Percentiles rank a stretch among this genome's conserved stretches.
These are phyloP conservation scores for Drosophila sucinea DNA, from an alignment of 1,140 invertebrate species.

Conservation along the genomic window DNA sequence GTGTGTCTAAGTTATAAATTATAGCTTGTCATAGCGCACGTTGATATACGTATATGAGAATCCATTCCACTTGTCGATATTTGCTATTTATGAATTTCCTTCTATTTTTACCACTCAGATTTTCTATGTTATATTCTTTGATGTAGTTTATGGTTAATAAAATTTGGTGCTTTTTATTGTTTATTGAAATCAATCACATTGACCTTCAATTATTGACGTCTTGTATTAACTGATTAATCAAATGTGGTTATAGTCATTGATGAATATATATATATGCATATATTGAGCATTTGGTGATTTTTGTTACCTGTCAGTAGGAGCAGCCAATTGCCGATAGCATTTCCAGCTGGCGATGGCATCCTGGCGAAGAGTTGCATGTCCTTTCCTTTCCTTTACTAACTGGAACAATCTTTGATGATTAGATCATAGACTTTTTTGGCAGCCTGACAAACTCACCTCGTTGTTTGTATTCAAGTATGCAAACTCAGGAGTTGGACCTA, in stretches of 20 bases:
- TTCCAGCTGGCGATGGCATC: constrained; percentile 38
- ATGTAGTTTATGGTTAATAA: constrained; percentile 4
- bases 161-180: neutral
- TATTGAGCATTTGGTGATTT: constrained; percentile 27
- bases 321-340: constrained; percentile 52
- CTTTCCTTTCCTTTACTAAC: constrained; percentile 4
- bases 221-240: constrained; percentile 6
- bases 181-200: neutral
- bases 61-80: constrained; percentile 5
- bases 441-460: neutral
- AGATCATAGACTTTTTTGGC: neutral
- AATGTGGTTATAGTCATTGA: neutral
- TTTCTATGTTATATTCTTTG: constrained; percentile 8
- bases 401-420: neutral
- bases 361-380: constrained; percentile 9
- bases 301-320: constrained; percentile 65
- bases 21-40: constrained; percentile 2
- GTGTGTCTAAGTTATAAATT: neutral
- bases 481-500: neutral
- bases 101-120: neutral
- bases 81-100: neutral
- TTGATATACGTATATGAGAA: neutral
- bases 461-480: neutral
- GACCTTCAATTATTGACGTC: constrained; percentile 1
- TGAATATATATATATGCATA: neutral